phyloP scores from a whole-genome alignment of 2,113 vertebrate species.

The Pelecanoides urinatrix region DNA sequence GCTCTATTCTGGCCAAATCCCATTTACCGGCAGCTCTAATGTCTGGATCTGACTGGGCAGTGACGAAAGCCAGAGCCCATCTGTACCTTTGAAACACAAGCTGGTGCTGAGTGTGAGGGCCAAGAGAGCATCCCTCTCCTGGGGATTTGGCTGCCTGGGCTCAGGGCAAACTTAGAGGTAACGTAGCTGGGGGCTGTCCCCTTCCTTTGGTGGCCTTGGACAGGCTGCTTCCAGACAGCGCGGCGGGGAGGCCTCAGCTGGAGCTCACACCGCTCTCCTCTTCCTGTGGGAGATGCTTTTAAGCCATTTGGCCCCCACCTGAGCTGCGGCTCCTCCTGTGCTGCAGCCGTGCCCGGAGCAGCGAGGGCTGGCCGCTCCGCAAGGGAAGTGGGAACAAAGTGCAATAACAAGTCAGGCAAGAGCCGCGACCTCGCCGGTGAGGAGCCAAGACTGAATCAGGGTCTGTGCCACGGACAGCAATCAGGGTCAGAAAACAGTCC shows the following conservation, averaged over 20 bases:
- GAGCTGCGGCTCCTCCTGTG: neutral
- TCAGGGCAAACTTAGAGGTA: neutral
- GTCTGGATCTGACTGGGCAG: neutral
- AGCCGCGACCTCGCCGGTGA: neutral
- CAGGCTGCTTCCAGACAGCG: neutral
- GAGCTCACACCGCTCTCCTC: fast-evolving
- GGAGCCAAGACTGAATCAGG: neutral
- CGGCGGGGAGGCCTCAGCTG: neutral
- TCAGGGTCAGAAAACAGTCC: neutral
- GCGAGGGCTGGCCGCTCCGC: fast-evolving
- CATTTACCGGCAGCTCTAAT: neutral
- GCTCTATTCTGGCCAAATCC: neutral
- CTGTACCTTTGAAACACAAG: neutral
- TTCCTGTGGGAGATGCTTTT: neutral
- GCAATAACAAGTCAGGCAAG: neutral
- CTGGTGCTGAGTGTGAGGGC: neutral
- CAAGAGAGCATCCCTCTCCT: neutral
- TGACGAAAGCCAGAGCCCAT: neutral
- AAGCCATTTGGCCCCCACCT: neutral
- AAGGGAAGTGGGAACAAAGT: neutral
- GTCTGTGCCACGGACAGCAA: neutral
- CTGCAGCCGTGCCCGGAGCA: neutral
- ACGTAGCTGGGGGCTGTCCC: neutral
- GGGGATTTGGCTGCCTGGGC: neutral
- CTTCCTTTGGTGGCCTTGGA: neutral